Evolutionary conservation across 2,113 vertebrate species (phyloP), one percentile per base, ranked within the genome.

Genomic region (Istiophorus platypterus): DNA sequence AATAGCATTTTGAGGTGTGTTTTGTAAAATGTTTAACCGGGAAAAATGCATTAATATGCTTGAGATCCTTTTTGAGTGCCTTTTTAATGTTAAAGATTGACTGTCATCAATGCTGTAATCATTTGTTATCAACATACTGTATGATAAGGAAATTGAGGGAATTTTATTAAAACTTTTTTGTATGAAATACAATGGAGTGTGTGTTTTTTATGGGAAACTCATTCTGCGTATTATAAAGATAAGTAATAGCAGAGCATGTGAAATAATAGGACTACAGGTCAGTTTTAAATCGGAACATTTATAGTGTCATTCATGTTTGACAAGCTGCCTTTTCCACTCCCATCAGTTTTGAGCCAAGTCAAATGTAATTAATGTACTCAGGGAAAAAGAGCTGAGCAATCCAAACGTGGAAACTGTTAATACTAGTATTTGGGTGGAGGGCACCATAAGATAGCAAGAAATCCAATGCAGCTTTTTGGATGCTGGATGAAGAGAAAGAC

Each of bases 161-260:
- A 77, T 76, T 92, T 80, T 86, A 91, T 78, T 90, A 88, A 92
- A 90, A 27, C 1, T 8, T 86, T 89, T 34, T 91, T 92, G 45
- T 90, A 90, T 82, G 39, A 89, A 85, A 82, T 82, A 26, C 31
- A 71, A 7, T 42, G 1, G 8, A 51, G 31, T 76, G 49, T 81
- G 42, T 73, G 34, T 52, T 76, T 72, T 72, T 79, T 7, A 39
- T 18, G 8, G 34, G 5, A 59, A 52, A 54, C 39, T 2, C 39
- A 1, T 27, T 20, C 26, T 20, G 5, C 4, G n/a, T 22, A 11
- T 4, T 61, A 5, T 59, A 51, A 39, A 26, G 0, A 9, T 61
- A 24, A 42, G 11, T 6, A 2, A 34, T 18, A n/a, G 5, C 29
- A 42, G 14, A 29, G n/a, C 7, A 71, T 42, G n/a, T 61, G 15